Evolutionary conservation across 2,888 invertebrate genomes (phyloP).

Genomic region (Cephus spinipes): DNA sequence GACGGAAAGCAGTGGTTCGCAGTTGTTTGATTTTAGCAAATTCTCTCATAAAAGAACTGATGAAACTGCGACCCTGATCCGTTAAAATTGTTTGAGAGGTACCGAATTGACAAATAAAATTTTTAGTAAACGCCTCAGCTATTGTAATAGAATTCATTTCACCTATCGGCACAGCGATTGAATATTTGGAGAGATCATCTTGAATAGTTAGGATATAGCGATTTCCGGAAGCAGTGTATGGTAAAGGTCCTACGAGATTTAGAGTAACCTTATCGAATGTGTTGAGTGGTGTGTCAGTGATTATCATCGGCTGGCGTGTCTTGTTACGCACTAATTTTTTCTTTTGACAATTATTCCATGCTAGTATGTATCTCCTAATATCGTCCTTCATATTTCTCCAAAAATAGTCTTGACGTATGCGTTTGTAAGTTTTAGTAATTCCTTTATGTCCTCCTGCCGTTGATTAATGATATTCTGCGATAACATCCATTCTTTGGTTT

Average conservation of each 20-base stretch:
- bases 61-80: not conserved
- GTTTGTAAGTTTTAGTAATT: too few species aligned
- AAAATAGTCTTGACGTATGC: too few species aligned
- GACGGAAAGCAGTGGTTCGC: not conserved
- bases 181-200: not conserved
- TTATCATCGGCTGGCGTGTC: conserved; percentile 16
- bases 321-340: conserved; percentile 11
- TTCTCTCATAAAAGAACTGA: not conserved
- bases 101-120: conserved; percentile 6
- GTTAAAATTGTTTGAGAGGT: conserved; percentile 1
- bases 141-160: not conserved
- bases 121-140: not conserved
- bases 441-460: too few species aligned
- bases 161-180: conserved; percentile 2
- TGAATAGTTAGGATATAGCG: conserved; percentile 7
- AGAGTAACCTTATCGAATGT: conserved; percentile 23
- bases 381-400: conserved; percentile 23
- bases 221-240: not conserved
- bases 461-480: too few species aligned
- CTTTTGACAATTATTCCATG: conserved; percentile 22
- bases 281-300: not conserved
- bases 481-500: too few species aligned
- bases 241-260: conserved; percentile 6
- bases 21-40: conserved; percentile 11
- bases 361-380: conserved; percentile 15